Percentiles rank a stretch among this genome's conserved stretches.
Conservation (phyloP, 1,140 invertebrate species). For the Tribolium madens region DNA sequence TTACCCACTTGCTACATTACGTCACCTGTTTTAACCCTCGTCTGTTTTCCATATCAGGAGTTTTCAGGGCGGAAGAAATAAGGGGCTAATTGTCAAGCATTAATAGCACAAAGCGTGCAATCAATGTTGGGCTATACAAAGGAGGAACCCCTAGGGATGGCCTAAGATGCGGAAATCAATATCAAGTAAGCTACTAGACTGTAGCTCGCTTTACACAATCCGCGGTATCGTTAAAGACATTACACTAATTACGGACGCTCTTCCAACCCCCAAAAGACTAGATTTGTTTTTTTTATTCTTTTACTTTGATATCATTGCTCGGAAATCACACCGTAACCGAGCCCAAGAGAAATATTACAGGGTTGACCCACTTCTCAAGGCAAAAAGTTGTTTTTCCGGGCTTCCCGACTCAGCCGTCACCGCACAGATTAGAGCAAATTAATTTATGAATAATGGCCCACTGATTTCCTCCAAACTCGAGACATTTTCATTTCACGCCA, state of each 20-base stretch:
- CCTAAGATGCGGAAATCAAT: conserved; percentile 33
- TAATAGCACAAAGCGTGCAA: conserved; percentile 14
- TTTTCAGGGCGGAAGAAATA: conserved; percentile 1
- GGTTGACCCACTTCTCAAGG: conserved; percentile 8
- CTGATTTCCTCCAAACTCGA: background rate
- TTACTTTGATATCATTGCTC: background rate
- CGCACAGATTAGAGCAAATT: background rate
- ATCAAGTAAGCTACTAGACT: conserved; percentile 17
- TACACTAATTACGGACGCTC: conserved; percentile 1
- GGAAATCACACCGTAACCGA: background rate
- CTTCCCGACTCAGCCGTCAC: background rate
- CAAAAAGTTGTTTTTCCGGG: conserved; percentile 26
- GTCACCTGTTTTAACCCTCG: background rate
- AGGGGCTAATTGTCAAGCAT: conserved; percentile 23
- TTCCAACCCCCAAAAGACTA: background rate
- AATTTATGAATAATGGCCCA: conserved; percentile 2
- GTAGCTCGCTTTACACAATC: background rate
- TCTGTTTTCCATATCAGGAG: background rate
- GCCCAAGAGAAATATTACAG: background rate
- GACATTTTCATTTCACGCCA: background rate
- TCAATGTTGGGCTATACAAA: conserved; percentile 24
- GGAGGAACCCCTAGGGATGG: conserved; percentile 27
- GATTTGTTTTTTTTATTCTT: background rate
- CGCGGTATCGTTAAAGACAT: background rate
- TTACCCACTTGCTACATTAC: conserved; percentile 32